These are phyloP conservation scores for Sphecodes monilicornis DNA, from an alignment of 2,888 invertebrate species.

Conservation along the genomic window DNA sequence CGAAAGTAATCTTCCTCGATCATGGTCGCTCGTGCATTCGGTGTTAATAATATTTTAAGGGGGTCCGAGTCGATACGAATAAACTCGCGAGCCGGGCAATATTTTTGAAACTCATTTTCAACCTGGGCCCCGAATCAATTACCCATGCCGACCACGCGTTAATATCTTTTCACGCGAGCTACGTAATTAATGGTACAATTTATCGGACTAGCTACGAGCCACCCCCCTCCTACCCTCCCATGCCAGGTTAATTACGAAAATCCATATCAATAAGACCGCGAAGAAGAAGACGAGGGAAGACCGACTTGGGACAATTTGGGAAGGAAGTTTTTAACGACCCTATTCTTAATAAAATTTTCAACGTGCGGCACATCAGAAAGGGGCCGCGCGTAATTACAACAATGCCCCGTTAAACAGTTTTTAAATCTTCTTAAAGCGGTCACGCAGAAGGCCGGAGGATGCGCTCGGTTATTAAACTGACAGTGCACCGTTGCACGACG, in stretches of 20 bases:
- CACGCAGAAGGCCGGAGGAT: neutral
- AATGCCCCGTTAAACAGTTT: neutral
- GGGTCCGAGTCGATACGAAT: constrained; percentile 30
- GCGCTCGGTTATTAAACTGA: neutral
- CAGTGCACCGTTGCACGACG: no score
- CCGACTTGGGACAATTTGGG: constrained; percentile 13
- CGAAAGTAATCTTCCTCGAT: constrained; percentile 37
- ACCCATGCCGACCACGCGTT: constrained; percentile 36
- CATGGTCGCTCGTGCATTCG: neutral
- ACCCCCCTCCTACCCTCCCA: neutral
- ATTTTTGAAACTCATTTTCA: constrained; percentile 36
- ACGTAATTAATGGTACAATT: constrained; percentile 46
- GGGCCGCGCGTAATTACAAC: constrained; percentile 17
- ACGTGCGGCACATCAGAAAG: neutral
- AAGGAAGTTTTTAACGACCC: neutral
- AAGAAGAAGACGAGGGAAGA: neutral
- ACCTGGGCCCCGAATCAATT: constrained; percentile 41
- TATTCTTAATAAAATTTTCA: constrained; percentile 8
- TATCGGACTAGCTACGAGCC: constrained; percentile 9
- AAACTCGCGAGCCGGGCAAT: constrained; percentile 6
- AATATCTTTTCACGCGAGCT: constrained; percentile 30
- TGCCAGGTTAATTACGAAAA: constrained; percentile 35
- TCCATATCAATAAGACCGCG: constrained; percentile 28
- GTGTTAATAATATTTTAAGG: constrained; percentile 37
- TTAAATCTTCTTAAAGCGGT: neutral